Percentiles rank a stretch among this genome's conserved stretches.
phyloP scores from a whole-genome alignment of 37 sponge, comb jelly and placozoan species.

The Tethya wilhelma region DNA sequence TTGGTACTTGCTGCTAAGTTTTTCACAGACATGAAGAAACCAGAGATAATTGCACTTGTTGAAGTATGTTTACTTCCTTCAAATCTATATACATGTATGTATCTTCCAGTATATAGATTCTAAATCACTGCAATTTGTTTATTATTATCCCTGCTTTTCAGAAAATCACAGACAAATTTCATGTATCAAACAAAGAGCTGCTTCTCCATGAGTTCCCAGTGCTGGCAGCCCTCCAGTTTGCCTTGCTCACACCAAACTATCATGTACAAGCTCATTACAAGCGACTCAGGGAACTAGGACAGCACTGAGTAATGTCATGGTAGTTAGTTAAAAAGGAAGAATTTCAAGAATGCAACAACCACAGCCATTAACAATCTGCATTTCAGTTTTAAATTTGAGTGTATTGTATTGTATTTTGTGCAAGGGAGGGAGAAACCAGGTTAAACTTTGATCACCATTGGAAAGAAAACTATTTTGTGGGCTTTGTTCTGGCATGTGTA shows the following conservation, averaged over 20 bases:
- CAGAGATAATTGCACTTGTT: constrained; percentile 53
- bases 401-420: no score
- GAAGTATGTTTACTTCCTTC: constrained; percentile 58
- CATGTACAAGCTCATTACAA: constrained; percentile 59
- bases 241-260: constrained; percentile 66
- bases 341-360: no score
- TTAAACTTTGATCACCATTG: no score
- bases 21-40: constrained; percentile 53
- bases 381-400: no score
- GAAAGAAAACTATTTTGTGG: no score
- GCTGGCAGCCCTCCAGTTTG: constrained; percentile 77
- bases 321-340: no score
- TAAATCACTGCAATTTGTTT: no score
- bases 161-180: constrained; percentile 62
- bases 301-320: no score
- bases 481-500: no score
- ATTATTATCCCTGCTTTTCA: background rate
- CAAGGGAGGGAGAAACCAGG: no score
- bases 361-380: no score
- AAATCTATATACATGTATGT: background rate
- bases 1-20: constrained; percentile 85
- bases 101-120: no score
- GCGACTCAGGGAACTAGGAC: constrained; percentile 23
- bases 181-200: constrained; percentile 63
- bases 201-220: constrained; percentile 72